Percentiles rank a stretch among this genome's conserved stretches.
Conservation (phyloP, 2,113 vertebrate species). For the Myrmophylax atrothorax region DNA sequence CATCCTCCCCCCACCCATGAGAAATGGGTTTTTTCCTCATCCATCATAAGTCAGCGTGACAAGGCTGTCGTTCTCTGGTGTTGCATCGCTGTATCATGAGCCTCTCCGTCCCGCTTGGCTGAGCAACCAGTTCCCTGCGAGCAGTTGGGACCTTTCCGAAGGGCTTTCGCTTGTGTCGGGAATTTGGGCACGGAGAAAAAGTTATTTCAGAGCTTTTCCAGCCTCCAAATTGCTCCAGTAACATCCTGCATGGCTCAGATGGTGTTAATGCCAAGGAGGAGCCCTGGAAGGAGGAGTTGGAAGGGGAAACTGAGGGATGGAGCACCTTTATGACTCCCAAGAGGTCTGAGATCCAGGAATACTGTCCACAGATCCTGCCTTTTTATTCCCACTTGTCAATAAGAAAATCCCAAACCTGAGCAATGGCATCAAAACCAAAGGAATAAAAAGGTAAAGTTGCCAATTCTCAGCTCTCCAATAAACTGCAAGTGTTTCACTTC, state of each 20-base stretch:
- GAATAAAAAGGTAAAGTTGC: background rate
- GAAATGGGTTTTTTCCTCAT: constrained; percentile 77
- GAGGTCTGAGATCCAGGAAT: background rate
- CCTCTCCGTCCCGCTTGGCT: constrained; percentile 16
- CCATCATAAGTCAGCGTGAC: constrained; percentile 77
- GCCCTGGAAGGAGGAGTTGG: background rate
- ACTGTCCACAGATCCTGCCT: background rate
- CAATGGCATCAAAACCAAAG: background rate
- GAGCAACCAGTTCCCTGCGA: background rate
- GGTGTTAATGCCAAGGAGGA: background rate
- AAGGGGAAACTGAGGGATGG: background rate
- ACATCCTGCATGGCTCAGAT: fast-evolving
- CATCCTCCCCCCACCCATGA: constrained; percentile 63
- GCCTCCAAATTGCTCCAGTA: background rate
- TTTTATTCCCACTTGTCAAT: background rate
- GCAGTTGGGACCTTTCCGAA: constrained; percentile 39
- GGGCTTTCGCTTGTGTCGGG: background rate
- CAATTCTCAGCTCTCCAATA: background rate
- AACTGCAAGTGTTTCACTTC: background rate
- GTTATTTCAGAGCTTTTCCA: background rate
- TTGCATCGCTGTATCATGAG: background rate
- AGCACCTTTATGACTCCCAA: fast-evolving
- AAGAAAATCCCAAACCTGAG: background rate
- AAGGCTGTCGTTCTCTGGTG: constrained; percentile 56
- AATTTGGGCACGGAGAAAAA: background rate